These are phyloP conservation scores for Stichopus chloronotus DNA, from an alignment of 35 echinoderm and acorn worm species.

Conservation along the genomic window DNA sequence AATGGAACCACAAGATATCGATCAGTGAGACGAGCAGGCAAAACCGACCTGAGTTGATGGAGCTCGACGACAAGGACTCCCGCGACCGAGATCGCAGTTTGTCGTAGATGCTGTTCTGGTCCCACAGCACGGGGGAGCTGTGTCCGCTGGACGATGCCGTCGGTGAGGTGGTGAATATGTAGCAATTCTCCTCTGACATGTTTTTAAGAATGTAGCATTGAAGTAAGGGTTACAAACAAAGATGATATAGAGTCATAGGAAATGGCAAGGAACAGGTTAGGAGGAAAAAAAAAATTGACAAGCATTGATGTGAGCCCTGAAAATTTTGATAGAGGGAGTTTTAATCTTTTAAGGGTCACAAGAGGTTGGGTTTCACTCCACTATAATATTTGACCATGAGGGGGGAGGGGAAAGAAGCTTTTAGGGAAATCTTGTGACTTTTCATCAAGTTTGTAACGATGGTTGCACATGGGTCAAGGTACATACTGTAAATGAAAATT, in stretches of 20 bases:
- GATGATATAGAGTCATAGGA: conserved; percentile 1
- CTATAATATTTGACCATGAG: too few relatives aligned
- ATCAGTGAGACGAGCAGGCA: background rate
- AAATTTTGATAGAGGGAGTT: too few relatives aligned
- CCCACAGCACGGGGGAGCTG: conserved; percentile 94
- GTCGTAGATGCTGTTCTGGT: conserved; percentile 87
- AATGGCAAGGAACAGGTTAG: background rate
- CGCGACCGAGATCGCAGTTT: conserved; percentile 78
- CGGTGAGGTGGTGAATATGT: conserved; percentile 82
- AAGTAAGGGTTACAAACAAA: conserved; percentile 28
- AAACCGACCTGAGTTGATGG: conserved; percentile 85
- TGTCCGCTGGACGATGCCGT: conserved; percentile 80
- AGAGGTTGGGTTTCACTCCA: too few relatives aligned
- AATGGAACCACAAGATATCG: too few relatives aligned
- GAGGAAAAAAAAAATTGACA: background rate
- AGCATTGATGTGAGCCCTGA: too few relatives aligned
- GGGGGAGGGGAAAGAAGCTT: too few relatives aligned
- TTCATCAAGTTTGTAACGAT: too few relatives aligned
- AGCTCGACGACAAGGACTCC: conserved; percentile 74
- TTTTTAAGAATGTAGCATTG: conserved; percentile 11
- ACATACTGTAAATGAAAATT: too few relatives aligned
- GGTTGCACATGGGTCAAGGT: too few relatives aligned
- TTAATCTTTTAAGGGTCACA: too few relatives aligned
- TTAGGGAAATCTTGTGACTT: too few relatives aligned
- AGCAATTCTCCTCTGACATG: conserved; percentile 87